Conservation (phyloP, 2,797 vertebrate species). For the Myotis vivesi region DNA sequence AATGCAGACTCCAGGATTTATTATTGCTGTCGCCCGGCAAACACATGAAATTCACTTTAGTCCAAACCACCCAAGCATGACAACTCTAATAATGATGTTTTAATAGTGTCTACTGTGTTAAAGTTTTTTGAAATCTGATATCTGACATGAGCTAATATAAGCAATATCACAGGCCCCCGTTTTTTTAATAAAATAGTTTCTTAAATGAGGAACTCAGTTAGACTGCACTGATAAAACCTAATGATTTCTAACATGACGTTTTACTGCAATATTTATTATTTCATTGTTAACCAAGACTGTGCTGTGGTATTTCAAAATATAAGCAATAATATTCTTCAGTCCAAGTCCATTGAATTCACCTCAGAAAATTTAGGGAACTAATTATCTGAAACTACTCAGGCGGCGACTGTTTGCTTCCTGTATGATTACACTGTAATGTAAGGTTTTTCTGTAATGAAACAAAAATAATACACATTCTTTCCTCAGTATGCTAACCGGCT, state of each 20-base stretch:
- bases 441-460: conserved; percentile 83
- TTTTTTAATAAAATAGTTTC: conserved; percentile 84
- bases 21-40: conserved; percentile 83
- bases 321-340: conserved; percentile 78
- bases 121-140: conserved; percentile 88
- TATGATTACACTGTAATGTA: conserved; percentile 81
- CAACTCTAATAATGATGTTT: conserved; percentile 87
- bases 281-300: conserved; percentile 83
- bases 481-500: conserved; percentile 80
- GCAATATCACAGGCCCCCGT: conserved; percentile 80
- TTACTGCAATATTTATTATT: conserved; percentile 84
- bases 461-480: conserved; percentile 84
- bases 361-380: conserved; percentile 85
- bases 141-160: conserved; percentile 83
- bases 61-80: conserved; percentile 84
- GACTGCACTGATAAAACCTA: conserved; percentile 85
- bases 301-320: conserved; percentile 80
- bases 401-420: conserved; percentile 81
- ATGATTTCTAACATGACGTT: conserved; percentile 84
- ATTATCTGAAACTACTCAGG: conserved; percentile 85
- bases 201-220: conserved; percentile 85
- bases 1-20: conserved; percentile 78
- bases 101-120: conserved; percentile 83
- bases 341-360: conserved; percentile 83
- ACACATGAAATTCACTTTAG: conserved; percentile 81